Base-by-base conservation (phyloP, 2,797 vertebrate genomes). In the Arrhamphus sclerolepis region DNA sequence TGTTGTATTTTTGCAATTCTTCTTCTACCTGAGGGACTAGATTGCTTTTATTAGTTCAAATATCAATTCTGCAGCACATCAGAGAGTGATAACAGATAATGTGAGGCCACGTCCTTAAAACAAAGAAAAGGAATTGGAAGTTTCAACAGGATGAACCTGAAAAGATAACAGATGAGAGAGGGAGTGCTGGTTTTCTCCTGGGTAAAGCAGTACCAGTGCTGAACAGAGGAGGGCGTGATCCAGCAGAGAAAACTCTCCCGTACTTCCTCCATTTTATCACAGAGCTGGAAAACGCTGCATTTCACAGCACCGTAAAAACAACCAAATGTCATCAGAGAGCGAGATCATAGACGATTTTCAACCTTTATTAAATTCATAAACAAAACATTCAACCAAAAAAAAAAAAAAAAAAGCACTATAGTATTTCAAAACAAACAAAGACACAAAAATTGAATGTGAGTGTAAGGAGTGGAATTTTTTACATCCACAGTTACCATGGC, bases 361-460 rank as follows among this genome's bases (percentile, higher is more conserved):
- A 82, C 54, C 83, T 85, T 83, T 74, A 82, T 88, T 88, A 75
- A 82, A 80, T 70, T 74, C 75, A 82, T 76, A 62, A 83, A 79
- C 70, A 82, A 86, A 76, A 38, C 61, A 62, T 43, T 62, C 66
- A 81, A 79, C 56, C 65, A 65, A 72, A 78, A 72, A 73, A 22
- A 11, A 42, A 78, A 78, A 82, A 28, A 78, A 16, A 73, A 72
- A 80, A 78, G 57, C 85, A 72, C 59, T 77, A 75, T 59, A 65
- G 68, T 62, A 64, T 55, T 56, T 75, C 49, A 70, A 58, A 48
- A 64, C 59, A 34, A 68, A 38, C 21, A 43, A 16, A 73, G 51
- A 78, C 53, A 75, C 46, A 56, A 46, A 62, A 47, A 72, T 54
- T 54, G n/a, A n/a, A n/a, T n/a, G 51, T 56, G 41, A 61, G 64